Evolutionary conservation across 2,888 invertebrate genomes (phyloP).

Genomic region (Apotomis capreana): DNA sequence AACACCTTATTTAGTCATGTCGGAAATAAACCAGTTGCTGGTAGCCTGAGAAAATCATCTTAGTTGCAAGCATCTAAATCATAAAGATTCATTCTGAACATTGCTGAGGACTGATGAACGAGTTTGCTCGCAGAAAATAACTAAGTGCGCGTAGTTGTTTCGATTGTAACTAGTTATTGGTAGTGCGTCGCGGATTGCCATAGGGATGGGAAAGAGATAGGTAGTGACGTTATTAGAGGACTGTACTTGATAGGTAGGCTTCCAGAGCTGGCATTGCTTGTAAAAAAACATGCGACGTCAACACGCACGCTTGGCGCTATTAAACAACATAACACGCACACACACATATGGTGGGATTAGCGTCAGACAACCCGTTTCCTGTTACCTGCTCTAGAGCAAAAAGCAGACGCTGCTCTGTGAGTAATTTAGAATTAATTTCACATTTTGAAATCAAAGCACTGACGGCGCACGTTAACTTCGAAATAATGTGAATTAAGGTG

Average conservation of each 20-base stretch:
- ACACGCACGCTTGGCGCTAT: constrained; percentile 66
- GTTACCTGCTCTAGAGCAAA: constrained; percentile 79
- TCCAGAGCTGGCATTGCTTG: constrained; percentile 56
- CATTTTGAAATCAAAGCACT: constrained; percentile 65
- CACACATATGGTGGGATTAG: constrained; percentile 69
- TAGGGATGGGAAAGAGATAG: constrained; percentile 58
- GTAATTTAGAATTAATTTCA: constrained; percentile 79
- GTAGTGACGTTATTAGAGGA: constrained; percentile 62
- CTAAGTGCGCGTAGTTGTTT: constrained; percentile 38
- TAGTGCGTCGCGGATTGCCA: constrained; percentile 28
- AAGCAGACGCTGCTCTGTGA: constrained; percentile 62
- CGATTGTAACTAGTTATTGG: constrained; percentile 27
- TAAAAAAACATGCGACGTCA: constrained; percentile 71
- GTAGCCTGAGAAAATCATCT: constrained; percentile 75
- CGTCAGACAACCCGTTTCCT: constrained; percentile 80
- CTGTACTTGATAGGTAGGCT: constrained; percentile 66
- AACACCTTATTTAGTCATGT: constrained; percentile 74
- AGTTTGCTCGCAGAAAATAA: constrained; percentile 54
- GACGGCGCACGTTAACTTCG: constrained; percentile 42
- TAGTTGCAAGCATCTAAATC: constrained; percentile 71
- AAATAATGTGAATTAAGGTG: constrained; percentile 42
- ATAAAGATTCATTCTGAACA: constrained; percentile 74
- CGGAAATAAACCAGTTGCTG: constrained; percentile 73
- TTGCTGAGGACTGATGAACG: constrained; percentile 67
- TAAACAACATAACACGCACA: constrained; percentile 66